Evolutionary conservation across 2,888 invertebrate genomes (phyloP).

Genomic region (Sesia apiformis): DNA sequence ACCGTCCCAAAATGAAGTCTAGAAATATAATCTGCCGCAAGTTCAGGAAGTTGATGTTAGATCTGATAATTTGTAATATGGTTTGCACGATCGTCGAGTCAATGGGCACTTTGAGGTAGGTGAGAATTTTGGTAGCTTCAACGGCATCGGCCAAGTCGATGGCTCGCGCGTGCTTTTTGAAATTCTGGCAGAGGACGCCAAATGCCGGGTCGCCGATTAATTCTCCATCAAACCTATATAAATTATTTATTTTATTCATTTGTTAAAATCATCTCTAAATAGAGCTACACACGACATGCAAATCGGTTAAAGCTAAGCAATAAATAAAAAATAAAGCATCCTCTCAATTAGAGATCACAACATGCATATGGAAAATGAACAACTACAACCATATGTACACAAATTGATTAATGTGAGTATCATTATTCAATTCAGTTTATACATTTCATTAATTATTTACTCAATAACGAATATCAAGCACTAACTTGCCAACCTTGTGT

Average conservation of each 20-base stretch:
- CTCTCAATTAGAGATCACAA: too few relatives aligned
- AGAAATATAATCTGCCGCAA: conserved; percentile 77
- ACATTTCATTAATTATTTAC: neutral
- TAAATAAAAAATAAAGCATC: too few relatives aligned
- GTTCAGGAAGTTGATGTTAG: conserved; percentile 75
- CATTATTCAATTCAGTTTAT: too few relatives aligned
- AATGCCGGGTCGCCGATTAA: conserved; percentile 73
- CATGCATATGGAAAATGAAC: too few relatives aligned
- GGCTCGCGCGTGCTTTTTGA: conserved; percentile 69
- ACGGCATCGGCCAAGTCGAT: conserved; percentile 72
- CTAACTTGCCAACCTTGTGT: conserved; percentile 51
- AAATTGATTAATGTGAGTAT: too few relatives aligned
- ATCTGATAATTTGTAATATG: conserved; percentile 76
- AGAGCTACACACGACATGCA: too few relatives aligned
- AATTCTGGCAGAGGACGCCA: conserved; percentile 69
- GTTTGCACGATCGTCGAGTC: conserved; percentile 76
- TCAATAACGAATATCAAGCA: neutral
- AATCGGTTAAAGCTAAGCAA: too few relatives aligned
- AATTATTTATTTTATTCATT: neutral
- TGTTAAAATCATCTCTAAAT: too few relatives aligned
- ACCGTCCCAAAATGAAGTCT: conserved; percentile 71
- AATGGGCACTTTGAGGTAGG: conserved; percentile 72
- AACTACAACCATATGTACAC: too few relatives aligned
- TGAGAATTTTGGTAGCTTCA: conserved; percentile 74
- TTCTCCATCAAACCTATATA: conserved; percentile 31